Evolutionary conservation across 1,140 invertebrate species (phyloP), one percentile per base, ranked within the genome.

Genomic region (Onthophagus taurus): DNA sequence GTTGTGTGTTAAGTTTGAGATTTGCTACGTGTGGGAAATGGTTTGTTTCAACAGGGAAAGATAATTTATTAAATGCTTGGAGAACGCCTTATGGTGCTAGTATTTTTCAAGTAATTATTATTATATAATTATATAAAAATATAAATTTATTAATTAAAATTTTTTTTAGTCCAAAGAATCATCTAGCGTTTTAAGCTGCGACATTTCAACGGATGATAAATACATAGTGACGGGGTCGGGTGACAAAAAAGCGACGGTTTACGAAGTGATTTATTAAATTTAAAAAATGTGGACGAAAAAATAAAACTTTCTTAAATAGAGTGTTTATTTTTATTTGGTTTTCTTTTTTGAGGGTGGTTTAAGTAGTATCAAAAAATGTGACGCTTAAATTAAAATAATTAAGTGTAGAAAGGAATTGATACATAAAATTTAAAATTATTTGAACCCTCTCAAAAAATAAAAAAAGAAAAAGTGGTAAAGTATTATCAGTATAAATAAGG

Each of bases 1-100:
- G 89, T 43, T 99, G 96, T 68, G 96, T 99, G 14, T 75, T 99
- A 8, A 97, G 94, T 42, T 76, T 99, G 46, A 83, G 92, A 59
- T 99, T 98, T 72, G 94, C 96, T 18, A 81, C 89, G 13, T 91
- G 87, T 65, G 95, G 95, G 53, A 97, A 99, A 71, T 99, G 95
- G 94, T 99, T 99, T 68, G 91, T 97, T 34, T 95, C 91, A 19
- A 99, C 96, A 4, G 96, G 96, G 44, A 99, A 99, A 71, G 96
- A 99, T 63, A 98, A 98, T 72, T 72, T 97, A 51, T 76, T 99
- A 26, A 97, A 98, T 68, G 92, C 92, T 19, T 99, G 95, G 95
- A 77, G 94, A 60, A 97, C 95, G 55, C 96, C 96, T 4, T 97
- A 97, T 62, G 96, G 96, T 45, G 92, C 92, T 45, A 94, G 89